phyloP scores from a whole-genome alignment of 1,140 invertebrate genomes.

The Vanessa tameamea region DNA sequence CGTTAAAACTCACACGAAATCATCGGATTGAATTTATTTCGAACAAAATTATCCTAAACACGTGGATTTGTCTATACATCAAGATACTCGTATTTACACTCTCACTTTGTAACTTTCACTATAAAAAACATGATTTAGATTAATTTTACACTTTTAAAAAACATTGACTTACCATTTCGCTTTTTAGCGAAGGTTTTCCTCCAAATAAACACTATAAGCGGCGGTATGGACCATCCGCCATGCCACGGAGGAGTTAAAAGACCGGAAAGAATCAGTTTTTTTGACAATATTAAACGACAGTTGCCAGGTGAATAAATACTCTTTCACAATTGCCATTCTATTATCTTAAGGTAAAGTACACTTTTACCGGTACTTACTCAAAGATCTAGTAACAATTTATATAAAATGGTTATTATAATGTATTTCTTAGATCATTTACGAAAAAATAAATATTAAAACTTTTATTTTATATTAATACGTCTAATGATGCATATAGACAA shows the following conservation, averaged over 20 bases:
- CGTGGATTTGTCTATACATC: conserved; percentile 54
- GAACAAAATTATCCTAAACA: conserved; percentile 51
- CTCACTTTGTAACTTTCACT: conserved; percentile 47
- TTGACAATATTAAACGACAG: conserved; percentile 60
- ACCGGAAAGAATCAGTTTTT: conserved; percentile 65
- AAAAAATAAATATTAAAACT: too few relatives aligned
- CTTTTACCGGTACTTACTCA: background rate
- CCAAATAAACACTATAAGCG: conserved; percentile 74
- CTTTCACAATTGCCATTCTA: background rate
- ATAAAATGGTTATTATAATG: too few relatives aligned
- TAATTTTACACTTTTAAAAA: conserved; percentile 43
- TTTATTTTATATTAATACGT: too few relatives aligned
- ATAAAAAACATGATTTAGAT: conserved; percentile 17
- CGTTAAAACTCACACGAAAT: conserved; percentile 34
- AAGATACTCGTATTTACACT: conserved; percentile 45
- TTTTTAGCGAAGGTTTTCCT: conserved; percentile 75
- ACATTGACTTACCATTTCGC: conserved; percentile 78
- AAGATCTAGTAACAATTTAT: too few relatives aligned
- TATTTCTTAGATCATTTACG: too few relatives aligned
- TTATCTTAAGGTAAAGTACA: background rate
- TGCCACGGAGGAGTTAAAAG: conserved; percentile 80
- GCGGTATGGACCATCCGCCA: conserved; percentile 79
- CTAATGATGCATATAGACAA: too few relatives aligned
- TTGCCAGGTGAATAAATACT: conserved; percentile 48
- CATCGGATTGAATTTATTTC: conserved; percentile 41